These are phyloP conservation scores for Himalopsyche phryganea DNA, from an alignment of 1,140 invertebrate genomes.

Conservation along the genomic window DNA sequence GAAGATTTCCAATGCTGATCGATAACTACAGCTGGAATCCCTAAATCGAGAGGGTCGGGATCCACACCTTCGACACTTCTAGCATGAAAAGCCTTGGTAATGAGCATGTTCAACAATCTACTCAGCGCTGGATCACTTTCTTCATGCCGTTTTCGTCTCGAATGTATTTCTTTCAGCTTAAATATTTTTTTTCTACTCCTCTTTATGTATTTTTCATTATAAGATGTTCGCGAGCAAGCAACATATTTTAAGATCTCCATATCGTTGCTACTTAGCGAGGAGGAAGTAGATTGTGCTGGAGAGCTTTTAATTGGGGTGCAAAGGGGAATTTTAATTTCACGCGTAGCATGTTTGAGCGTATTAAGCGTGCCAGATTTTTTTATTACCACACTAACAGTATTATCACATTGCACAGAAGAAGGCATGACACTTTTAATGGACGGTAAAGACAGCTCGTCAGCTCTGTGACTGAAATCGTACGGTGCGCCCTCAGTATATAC, in stretches of 20 bases:
- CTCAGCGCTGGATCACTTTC: background rate
- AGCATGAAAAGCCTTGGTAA: background rate
- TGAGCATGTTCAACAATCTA: background rate
- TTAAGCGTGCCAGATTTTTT: no score
- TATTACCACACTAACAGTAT: no score
- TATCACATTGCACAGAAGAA: no score
- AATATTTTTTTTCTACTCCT: constrained; percentile 10
- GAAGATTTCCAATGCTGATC: no score
- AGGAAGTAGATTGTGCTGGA: background rate
- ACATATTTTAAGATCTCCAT: background rate
- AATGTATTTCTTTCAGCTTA: constrained; percentile 14
- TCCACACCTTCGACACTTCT: no score
- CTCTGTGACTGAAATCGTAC: no score
- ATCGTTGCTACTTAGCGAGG: background rate
- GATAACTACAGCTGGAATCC: no score
- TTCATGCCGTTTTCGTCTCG: constrained; percentile 7
- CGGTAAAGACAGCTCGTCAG: no score
- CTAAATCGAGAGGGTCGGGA: no score
- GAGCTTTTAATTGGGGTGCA: background rate
- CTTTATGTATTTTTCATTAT: constrained; percentile 1
- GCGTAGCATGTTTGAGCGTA: no score
- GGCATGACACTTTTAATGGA: no score
- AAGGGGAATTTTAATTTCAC: no score
- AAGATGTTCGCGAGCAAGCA: constrained; percentile 1
- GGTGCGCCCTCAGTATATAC: constrained; percentile 12